These are phyloP conservation scores for Notechis scutatus DNA, from an alignment of 2,113 vertebrate species.

Conservation along the genomic window DNA sequence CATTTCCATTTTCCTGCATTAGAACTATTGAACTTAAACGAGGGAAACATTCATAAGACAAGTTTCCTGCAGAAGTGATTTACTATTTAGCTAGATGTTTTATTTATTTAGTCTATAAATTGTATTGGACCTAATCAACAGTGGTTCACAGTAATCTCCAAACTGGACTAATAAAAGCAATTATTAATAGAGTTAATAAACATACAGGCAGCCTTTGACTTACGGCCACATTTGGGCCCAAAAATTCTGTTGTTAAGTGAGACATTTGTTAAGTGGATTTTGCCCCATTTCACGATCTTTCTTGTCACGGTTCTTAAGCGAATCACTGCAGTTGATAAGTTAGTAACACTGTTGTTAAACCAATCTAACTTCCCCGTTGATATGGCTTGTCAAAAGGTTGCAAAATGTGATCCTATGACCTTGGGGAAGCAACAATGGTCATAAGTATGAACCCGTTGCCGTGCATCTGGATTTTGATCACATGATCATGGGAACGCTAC, in stretches of 20 bases:
- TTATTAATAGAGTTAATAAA: background rate
- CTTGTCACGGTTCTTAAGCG: background rate
- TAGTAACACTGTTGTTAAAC: background rate
- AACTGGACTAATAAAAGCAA: background rate
- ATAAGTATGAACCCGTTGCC: background rate
- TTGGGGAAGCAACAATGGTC: background rate
- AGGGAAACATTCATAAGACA: background rate
- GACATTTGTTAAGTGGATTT: background rate
- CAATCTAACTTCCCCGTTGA: background rate
- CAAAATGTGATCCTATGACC: background rate
- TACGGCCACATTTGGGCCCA: background rate
- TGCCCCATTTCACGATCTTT: background rate
- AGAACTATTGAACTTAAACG: background rate
- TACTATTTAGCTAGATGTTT: background rate
- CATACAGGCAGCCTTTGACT: background rate
- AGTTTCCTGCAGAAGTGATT: background rate
- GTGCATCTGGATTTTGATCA: background rate
- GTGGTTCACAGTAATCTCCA: background rate
- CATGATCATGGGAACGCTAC: background rate
- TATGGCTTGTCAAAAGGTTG: background rate
- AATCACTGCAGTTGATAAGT: background rate
- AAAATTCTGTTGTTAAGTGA: background rate
- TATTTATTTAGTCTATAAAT: background rate
- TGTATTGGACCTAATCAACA: background rate
- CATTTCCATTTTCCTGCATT: slow-evolving; percentile 8